Evolutionary conservation across 2,113 vertebrate species (phyloP), one percentile per base, ranked within the genome.

Genomic region (Microtus montanus): DNA sequence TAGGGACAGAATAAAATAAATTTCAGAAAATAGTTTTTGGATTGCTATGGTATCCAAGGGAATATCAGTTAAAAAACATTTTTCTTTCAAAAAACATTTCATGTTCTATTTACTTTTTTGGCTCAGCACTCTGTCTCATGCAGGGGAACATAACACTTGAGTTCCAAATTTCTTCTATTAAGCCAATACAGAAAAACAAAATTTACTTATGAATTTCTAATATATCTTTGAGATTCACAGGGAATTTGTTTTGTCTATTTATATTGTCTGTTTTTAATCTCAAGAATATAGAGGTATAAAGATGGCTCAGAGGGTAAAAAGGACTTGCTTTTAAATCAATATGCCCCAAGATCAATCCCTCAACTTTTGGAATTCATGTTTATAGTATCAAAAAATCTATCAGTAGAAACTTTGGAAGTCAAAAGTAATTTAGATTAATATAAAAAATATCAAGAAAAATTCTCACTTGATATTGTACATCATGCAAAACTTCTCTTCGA

Each of bases 71-170:
- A 44, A 83, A 61, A n/a, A 19, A n/a, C 15, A n/a, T 58, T 20
- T 58, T 58, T 49, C 17, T 58, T 58, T 20, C 58, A 58, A 58
- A 49, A 61, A 5, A 8, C 44, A 33, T 49, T 13, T 82, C 8
- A 11, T n/a, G 24, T 35, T 84, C 63, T 47, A 47, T 74, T 84
- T n/a, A 44, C 12, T 44, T 15, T 22, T 12, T 61, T 83, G 61
- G 6, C 5, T 38, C 52, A 58, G 20, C 28, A 49, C 14, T 22
- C 24, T 47, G 30, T 63, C 17, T 92, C 22, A 11, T 75, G 9
- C 1, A 49, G 14, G 4, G 85, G 7, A 64, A 2, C 9, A 75
- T 61, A 9, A 17, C 38, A 61, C 0, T 5, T 13, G 9, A 73
- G 13, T 73, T 83, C 11, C 30, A 13, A 83, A 24, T 83, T 61